Percentiles rank a stretch among this genome's conserved stretches.
phyloP scores from a whole-genome alignment of 2,888 invertebrate genomes.

The Balanococcus diminutus region DNA sequence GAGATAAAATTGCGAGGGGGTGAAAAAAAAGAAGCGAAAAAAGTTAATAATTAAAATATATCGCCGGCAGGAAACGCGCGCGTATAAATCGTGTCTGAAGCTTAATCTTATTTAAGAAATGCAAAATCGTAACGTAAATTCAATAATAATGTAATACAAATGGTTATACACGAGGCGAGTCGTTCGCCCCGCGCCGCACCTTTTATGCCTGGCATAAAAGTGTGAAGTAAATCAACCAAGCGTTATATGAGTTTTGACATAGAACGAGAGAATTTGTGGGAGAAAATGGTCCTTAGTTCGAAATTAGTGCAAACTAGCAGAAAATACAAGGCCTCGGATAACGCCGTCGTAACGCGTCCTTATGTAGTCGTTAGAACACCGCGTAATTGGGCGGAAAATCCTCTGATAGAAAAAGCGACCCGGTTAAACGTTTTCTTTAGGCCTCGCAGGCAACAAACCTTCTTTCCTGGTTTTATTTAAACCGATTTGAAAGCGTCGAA shows the following conservation, averaged over 20 bases:
- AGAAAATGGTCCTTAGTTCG: conserved; percentile 53
- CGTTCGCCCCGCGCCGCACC: neutral
- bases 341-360: conserved; percentile 35
- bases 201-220: no score
- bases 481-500: neutral
- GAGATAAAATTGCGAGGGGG: no score
- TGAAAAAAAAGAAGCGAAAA: neutral
- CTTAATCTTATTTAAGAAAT: conserved; percentile 38
- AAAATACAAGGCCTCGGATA: conserved; percentile 51
- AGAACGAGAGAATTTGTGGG: conserved; percentile 36
- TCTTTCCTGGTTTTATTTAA: conserved; percentile 43
- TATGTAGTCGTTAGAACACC: conserved; percentile 42
- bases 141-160: conserved; percentile 50
- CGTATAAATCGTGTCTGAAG: neutral
- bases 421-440: conserved; percentile 50
- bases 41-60: conserved; percentile 17
- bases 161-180: neutral
- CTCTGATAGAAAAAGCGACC: conserved; percentile 51
- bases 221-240: conserved; percentile 44
- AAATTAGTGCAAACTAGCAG: conserved; percentile 56
- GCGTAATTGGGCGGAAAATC: conserved; percentile 55
- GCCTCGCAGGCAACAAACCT: conserved; percentile 45
- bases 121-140: conserved; percentile 43
- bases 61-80: neutral
- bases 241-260: conserved; percentile 53